phyloP scores from a whole-genome alignment of 2,797 vertebrate genomes.

The Cryptoprocta ferox region DNA sequence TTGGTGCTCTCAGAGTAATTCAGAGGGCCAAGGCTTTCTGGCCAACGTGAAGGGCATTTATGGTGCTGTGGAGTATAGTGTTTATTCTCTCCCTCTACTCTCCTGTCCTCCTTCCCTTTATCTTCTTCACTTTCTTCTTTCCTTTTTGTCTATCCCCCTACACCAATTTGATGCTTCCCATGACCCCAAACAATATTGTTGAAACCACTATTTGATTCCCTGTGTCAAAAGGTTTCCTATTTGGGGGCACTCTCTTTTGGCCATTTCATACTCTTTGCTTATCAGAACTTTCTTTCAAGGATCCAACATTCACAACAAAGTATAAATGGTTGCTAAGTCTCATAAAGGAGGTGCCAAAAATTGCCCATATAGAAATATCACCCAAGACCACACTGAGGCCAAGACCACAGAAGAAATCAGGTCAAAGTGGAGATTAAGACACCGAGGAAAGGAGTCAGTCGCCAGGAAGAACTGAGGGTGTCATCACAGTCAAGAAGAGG shows the following conservation, averaged over 20 bases:
- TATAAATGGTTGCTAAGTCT: neutral
- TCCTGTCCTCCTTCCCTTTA: neutral
- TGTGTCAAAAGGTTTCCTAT: neutral
- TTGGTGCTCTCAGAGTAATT: neutral
- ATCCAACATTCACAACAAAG: neutral
- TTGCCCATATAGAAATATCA: neutral
- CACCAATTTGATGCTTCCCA: neutral
- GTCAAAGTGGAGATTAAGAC: neutral
- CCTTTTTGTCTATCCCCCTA: neutral
- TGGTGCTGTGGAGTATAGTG: neutral
- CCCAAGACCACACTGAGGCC: neutral
- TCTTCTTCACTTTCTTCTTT: neutral
- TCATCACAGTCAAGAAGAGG: neutral
- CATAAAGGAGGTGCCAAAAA: neutral
- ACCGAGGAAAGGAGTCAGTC: neutral
- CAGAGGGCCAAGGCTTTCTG: neutral
- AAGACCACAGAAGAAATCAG: neutral
- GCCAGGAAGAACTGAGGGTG: neutral
- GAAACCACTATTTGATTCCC: neutral
- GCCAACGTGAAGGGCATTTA: neutral
- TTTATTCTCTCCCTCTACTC: neutral
- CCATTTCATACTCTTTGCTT: neutral
- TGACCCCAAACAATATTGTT: neutral
- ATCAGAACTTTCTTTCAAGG: neutral
- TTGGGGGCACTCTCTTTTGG: neutral